Percentiles rank a stretch among this genome's conserved stretches.
These are phyloP conservation scores for Leucoraja ocellata DNA, from an alignment of 2,797 vertebrate species.

Conservation along the genomic window DNA sequence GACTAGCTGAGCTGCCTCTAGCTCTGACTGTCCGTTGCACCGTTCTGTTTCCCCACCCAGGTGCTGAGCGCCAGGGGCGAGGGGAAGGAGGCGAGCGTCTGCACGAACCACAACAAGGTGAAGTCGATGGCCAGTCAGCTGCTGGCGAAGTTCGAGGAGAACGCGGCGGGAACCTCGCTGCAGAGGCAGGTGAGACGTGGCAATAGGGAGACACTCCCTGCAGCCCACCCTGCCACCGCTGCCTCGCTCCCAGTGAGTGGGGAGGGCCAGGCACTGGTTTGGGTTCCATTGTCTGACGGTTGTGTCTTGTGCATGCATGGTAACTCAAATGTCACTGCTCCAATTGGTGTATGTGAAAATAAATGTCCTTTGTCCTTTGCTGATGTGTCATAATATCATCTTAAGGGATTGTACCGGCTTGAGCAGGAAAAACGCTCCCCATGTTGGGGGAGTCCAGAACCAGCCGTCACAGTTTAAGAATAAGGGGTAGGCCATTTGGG, in stretches of 20 bases:
- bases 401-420: not conserved
- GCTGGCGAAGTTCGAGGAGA: slow-evolving; percentile 89
- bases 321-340: too few species aligned
- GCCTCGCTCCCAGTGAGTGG: not conserved
- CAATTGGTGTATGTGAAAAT: too few species aligned
- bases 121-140: slow-evolving; percentile 88
- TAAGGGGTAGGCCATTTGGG: too few species aligned
- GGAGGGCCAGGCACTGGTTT: not conserved
- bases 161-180: slow-evolving; percentile 55
- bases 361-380: too few species aligned
- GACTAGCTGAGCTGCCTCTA: not conserved
- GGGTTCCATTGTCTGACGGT: not conserved
- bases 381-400: too few species aligned
- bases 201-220: not conserved
- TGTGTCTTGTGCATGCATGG: not conserved
- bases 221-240: not conserved
- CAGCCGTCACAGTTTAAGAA: too few species aligned
- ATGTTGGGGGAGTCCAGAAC: too few species aligned
- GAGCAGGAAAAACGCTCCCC: not conserved
- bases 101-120: slow-evolving; percentile 75
- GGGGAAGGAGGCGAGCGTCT: slow-evolving; percentile 59
- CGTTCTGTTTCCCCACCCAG: slow-evolving; percentile 44
- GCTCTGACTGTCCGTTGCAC: not conserved
- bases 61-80: slow-evolving; percentile 54
- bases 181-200: slow-evolving; percentile 68